phyloP scores from a whole-genome alignment of 2,888 invertebrate genomes.

The Dichetophora obliterata region DNA sequence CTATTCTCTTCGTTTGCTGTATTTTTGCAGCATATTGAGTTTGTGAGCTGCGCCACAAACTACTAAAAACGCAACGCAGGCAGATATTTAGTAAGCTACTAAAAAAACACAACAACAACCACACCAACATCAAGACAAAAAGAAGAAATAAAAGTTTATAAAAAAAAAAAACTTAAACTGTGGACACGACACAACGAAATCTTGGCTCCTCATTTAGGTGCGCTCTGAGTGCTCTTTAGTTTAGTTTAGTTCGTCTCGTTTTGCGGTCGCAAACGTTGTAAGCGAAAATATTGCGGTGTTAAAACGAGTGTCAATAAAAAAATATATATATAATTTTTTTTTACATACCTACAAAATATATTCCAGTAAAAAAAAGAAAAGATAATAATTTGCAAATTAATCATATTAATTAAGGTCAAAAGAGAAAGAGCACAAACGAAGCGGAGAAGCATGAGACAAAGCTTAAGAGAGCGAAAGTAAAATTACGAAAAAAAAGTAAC shows the following conservation, averaged over 20 bases:
- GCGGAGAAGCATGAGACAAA: conserved; percentile 2
- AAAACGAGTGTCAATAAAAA: background rate
- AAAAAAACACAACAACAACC: background rate
- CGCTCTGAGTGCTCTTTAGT: conserved; percentile 47
- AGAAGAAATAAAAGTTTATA: background rate
- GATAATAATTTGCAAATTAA: conserved; percentile 14
- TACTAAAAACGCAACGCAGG: conserved; percentile 25
- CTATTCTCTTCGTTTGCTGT: background rate
- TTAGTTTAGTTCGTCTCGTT: conserved; percentile 57
- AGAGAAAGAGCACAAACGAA: conserved; percentile 20
- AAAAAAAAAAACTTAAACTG: conserved; percentile 16
- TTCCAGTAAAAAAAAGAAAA: conserved; percentile 16
- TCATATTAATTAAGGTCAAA: conserved; percentile 28
- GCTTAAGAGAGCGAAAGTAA: background rate
- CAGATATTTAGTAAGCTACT: conserved; percentile 21
- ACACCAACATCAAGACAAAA: conserved; percentile 11
- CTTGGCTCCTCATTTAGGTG: conserved; percentile 18
- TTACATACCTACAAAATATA: no score
- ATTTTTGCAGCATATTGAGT: background rate
- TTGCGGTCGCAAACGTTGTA: conserved; percentile 47
- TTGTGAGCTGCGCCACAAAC: conserved; percentile 23
- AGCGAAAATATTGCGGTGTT: conserved; percentile 36
- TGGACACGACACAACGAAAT: conserved; percentile 22
- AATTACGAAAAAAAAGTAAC: conserved; percentile 20
- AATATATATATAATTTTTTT: background rate